These are phyloP conservation scores for Bos taurus DNA, from an alignment of 2,113 vertebrate genomes.

Conservation along the genomic window DNA sequence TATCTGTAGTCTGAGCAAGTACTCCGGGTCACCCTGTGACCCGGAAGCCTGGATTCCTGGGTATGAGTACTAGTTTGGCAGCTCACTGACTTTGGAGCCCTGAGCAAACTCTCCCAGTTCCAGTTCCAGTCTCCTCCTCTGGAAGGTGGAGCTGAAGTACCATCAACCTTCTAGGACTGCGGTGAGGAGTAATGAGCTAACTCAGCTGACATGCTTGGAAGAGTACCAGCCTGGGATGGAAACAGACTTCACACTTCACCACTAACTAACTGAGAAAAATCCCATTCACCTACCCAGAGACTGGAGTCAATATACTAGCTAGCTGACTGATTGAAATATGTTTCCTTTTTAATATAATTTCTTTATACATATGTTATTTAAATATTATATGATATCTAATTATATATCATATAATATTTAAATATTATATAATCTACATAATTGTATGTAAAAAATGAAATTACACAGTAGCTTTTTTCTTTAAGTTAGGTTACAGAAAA, in stretches of 20 bases:
- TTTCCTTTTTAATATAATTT: not conserved
- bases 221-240: not conserved
- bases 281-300: not conserved
- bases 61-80: not conserved
- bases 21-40: not conserved
- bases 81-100: not conserved
- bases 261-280: not conserved
- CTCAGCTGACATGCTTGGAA: fast-evolving
- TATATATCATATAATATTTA: not conserved
- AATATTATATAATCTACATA: not conserved
- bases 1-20: not conserved
- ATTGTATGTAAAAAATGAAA: not conserved
- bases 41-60: not conserved
- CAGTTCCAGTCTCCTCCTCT: not conserved
- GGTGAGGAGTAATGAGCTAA: not conserved
- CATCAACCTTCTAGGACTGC: not conserved
- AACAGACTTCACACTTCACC: not conserved
- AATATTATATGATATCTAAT: not conserved
- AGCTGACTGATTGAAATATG: not conserved
- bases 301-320: not conserved
- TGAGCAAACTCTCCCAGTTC: not conserved
- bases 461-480: not conserved
- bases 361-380: not conserved
- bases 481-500: not conserved
- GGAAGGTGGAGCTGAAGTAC: not conserved